Evolutionary conservation across 2,797 vertebrate genomes (phyloP).

Genomic region (Enteromius anoplus): DNA sequence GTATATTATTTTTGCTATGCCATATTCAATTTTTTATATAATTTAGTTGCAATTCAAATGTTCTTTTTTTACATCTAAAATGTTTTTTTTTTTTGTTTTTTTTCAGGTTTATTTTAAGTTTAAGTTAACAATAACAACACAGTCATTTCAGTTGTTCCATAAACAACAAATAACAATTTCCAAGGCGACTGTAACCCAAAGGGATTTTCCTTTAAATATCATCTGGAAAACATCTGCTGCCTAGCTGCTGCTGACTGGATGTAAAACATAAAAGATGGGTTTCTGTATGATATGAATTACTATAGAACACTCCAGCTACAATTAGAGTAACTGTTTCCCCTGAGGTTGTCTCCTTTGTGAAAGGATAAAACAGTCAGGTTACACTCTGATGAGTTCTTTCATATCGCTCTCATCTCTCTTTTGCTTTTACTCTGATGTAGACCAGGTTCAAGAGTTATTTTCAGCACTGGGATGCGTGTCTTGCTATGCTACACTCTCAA

Average conservation of each 20-base stretch:
- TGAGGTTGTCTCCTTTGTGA: constrained; percentile 8
- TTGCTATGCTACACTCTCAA: constrained; percentile 10
- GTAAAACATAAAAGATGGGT: constrained; percentile 2
- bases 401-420: constrained; percentile 5
- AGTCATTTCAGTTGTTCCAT: neutral
- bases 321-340: constrained; percentile 19
- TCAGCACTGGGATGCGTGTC: constrained; percentile 2
- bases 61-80: neutral
- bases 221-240: constrained; percentile 26
- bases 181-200: neutral
- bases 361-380: constrained; percentile 18
- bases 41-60: neutral
- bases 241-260: neutral
- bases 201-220: constrained; percentile 14
- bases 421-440: neutral
- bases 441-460: neutral
- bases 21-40: neutral
- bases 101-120: neutral
- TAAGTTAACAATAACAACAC: neutral
- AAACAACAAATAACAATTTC: neutral
- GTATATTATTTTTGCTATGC: neutral
- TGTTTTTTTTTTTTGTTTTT: neutral
- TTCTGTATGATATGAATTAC: constrained; percentile 21
- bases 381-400: constrained; percentile 19
- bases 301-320: neutral